phyloP scores from a whole-genome alignment of 1,140 invertebrate species.

The Palaemon carinicauda region DNA sequence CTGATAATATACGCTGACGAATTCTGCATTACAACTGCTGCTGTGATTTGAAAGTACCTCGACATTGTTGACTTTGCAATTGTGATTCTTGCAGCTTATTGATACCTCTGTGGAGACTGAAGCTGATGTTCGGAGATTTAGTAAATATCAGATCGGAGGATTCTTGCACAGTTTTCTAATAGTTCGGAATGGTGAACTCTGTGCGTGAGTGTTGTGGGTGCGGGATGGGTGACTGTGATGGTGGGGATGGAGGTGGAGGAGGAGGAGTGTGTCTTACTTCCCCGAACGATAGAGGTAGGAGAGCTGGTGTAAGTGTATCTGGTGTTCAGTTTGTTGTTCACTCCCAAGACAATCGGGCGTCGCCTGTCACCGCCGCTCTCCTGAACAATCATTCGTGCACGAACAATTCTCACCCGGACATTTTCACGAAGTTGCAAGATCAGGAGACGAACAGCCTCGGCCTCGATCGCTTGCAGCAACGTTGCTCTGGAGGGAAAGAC shows the following conservation, averaged over 20 bases:
- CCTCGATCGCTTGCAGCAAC: too few species aligned
- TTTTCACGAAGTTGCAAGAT: constrained; percentile 27
- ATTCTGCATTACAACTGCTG: too few species aligned
- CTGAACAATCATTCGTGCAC: constrained; percentile 41
- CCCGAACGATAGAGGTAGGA: too few species aligned
- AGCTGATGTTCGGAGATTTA: too few species aligned
- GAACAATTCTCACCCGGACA: constrained; percentile 44
- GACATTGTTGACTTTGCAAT: too few species aligned
- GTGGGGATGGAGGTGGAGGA: neutral
- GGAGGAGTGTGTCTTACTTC: neutral
- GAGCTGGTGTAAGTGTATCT: neutral
- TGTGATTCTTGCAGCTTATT: too few species aligned
- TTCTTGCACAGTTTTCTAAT: too few species aligned
- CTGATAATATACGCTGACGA: too few species aligned
- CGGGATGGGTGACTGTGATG: neutral
- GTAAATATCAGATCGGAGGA: too few species aligned
- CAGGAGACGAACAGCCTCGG: neutral
- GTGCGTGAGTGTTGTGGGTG: constrained; percentile 18
- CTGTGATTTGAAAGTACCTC: too few species aligned
- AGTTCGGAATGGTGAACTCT: constrained; percentile 12
- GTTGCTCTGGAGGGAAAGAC: too few species aligned
- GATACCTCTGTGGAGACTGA: too few species aligned
- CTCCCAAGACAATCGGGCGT: constrained; percentile 22
- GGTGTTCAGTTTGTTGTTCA: constrained; percentile 42
- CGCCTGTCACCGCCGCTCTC: neutral